Percentiles rank a stretch among this genome's conserved stretches.
phyloP scores from a whole-genome alignment of 1,140 invertebrate genomes.

The Solenopsis invicta region DNA sequence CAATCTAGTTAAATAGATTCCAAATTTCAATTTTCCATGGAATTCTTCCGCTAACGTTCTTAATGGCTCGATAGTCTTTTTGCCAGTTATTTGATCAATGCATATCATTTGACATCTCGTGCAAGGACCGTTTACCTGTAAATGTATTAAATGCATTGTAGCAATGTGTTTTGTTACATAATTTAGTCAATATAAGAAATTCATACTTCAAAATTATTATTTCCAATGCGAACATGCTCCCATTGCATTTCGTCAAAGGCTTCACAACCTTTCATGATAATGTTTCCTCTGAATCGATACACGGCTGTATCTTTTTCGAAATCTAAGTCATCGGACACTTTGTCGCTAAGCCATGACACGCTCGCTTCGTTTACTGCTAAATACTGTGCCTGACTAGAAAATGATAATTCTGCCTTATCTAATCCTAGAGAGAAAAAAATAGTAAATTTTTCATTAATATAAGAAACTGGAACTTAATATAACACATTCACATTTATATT shows the following conservation, averaged over 20 bases:
- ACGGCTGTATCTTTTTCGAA: slow-evolving; percentile 88
- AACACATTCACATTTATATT: neutral
- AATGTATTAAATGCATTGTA: slow-evolving; percentile 12
- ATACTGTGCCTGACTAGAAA: slow-evolving; percentile 96
- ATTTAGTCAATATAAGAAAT: neutral
- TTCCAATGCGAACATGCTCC: slow-evolving; percentile 91
- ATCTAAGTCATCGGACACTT: slow-evolving; percentile 87
- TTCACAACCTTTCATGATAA: slow-evolving; percentile 88
- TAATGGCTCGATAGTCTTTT: slow-evolving; percentile 94
- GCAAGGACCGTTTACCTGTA: slow-evolving; percentile 92
- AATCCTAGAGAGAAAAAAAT: slow-evolving; percentile 73
- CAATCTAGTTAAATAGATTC: slow-evolving; percentile 89
- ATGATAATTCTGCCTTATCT: slow-evolving; percentile 88
- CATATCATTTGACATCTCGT: slow-evolving; percentile 98
- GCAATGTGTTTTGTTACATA: neutral
- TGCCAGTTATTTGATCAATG: slow-evolving; percentile 94
- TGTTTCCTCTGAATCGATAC: slow-evolving; percentile 90
- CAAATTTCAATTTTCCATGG: slow-evolving; percentile 92
- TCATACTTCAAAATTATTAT: slow-evolving; percentile 89
- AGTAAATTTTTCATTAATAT: neutral
- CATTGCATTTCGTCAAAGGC: slow-evolving; percentile 93
- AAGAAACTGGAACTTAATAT: neutral
- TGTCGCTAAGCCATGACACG: slow-evolving; percentile 90
- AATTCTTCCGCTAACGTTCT: slow-evolving; percentile 92
- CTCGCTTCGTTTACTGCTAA: slow-evolving; percentile 93